Evolutionary conservation across 2,888 invertebrate genomes (phyloP), one percentile per base, ranked within the genome.

Genomic region (Torymus aiolomorphi): DNA sequence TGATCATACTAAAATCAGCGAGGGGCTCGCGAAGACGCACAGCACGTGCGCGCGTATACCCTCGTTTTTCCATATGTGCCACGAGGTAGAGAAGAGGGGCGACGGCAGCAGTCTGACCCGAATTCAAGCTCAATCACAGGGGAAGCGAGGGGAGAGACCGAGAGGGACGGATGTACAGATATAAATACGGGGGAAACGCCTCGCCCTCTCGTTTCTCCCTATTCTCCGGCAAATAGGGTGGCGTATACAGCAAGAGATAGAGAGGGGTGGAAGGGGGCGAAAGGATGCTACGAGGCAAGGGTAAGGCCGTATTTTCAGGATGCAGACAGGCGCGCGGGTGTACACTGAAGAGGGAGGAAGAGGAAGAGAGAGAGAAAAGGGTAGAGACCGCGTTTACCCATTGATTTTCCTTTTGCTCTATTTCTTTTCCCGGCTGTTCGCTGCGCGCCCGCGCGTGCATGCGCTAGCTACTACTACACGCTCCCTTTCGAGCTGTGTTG

Each of bases 351-450:
- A 5, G 57, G 66, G 52, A 2, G 8, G 8, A 10, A 42, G 42
- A 31, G 24, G 3, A 3, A 24, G 24, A 24, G 31, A 42, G 42
- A 42, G 42, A 10, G n/a, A 42, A 10, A 42, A 42, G 42, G 42
- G 42, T 42, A 42, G 51, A 67, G 20, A 75, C 2, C 18, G 49
- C 52, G n/a, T 20, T 73, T 57, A 72, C 42, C 61, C 61, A 78
- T 78, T 73, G 67, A 78, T 78, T 73, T 78, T 67, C 66, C 42
- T n/a, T 57, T 66, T 61, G 42, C 61, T 78, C 59, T 63, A 66
- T 72, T 78, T 67, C 61, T 66, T 24, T 73, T 73, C 24, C 42
- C 54, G 11, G 18, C 61, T 61, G 18, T 16, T 11, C 8, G 14
- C 52, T 62, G 54, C 42, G n/a, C n/a, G n/a, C 24, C 31, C 42